Evolutionary conservation across 2,113 vertebrate genomes (phyloP).

Genomic region (Oryzias javanicus): DNA sequence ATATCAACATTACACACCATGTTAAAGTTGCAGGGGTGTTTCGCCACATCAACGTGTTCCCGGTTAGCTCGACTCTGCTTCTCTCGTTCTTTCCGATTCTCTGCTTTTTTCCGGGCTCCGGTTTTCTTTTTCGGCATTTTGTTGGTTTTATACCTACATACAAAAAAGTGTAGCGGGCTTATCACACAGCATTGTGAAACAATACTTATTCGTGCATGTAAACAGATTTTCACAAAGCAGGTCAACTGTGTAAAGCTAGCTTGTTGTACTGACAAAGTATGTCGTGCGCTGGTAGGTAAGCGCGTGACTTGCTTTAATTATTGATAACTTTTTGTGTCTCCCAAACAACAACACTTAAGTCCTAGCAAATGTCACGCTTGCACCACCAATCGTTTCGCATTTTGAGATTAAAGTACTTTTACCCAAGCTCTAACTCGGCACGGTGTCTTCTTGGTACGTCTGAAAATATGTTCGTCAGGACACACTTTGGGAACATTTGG

Average conservation of each 20-base stretch:
- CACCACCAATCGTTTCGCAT: too few relatives aligned
- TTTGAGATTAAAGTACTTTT: too few relatives aligned
- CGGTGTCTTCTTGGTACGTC: conserved; percentile 20
- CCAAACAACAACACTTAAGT: too few relatives aligned
- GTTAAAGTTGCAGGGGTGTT: conserved; percentile 90
- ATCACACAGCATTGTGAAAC: background rate
- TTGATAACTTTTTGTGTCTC: too few relatives aligned
- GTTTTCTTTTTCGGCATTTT: conserved; percentile 98
- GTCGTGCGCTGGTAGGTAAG: too few relatives aligned
- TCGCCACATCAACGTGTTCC: conserved; percentile 88
- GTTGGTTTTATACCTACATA: background rate
- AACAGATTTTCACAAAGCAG: too few relatives aligned
- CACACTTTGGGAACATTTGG: accelerated
- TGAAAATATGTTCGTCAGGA: conserved; percentile 23
- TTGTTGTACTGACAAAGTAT: too few relatives aligned
- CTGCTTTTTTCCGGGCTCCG: conserved; percentile 94
- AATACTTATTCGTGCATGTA: too few relatives aligned
- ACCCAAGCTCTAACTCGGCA: too few relatives aligned
- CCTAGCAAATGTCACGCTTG: too few relatives aligned
- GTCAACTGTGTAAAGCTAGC: too few relatives aligned
- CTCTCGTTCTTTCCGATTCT: conserved; percentile 92
- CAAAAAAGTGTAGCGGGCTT: background rate
- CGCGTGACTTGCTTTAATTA: too few relatives aligned
- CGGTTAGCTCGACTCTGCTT: conserved; percentile 88
- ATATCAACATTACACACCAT: conserved; percentile 70